These are phyloP conservation scores for Tragelaphus imberbis DNA, from an alignment of 2,113 vertebrate species.

Conservation along the genomic window DNA sequence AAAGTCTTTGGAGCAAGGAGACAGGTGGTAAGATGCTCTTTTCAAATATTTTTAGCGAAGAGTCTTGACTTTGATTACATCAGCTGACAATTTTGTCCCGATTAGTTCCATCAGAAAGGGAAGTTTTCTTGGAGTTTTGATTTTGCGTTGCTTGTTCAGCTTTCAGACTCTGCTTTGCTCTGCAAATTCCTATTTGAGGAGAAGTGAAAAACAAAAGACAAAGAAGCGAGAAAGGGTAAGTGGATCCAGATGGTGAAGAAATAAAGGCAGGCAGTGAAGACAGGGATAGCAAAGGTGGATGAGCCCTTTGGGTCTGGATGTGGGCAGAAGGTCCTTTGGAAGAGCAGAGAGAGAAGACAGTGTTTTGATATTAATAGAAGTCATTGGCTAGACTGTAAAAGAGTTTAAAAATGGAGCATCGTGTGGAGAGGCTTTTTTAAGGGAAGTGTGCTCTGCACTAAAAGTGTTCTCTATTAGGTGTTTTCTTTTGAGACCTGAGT, in stretches of 20 bases:
- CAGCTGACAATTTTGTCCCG: background rate
- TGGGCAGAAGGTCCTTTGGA: background rate
- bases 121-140: background rate
- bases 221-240: background rate
- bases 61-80: background rate
- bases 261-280: background rate
- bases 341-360: background rate
- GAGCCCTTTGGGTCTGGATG: background rate
- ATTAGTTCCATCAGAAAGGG: background rate
- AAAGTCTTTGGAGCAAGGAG: background rate
- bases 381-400: background rate
- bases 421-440: background rate
- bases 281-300: background rate
- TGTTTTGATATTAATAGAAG: background rate
- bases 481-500: background rate
- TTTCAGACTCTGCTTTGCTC: background rate
- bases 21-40: background rate
- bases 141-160: background rate
- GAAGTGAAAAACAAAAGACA: background rate
- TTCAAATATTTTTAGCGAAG: background rate
- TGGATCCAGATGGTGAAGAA: background rate
- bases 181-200: background rate
- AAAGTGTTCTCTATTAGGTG: background rate
- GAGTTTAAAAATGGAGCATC: background rate
- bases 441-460: background rate